Conservation (phyloP, 2,113 vertebrate species). For the Seriola dumerili region DNA sequence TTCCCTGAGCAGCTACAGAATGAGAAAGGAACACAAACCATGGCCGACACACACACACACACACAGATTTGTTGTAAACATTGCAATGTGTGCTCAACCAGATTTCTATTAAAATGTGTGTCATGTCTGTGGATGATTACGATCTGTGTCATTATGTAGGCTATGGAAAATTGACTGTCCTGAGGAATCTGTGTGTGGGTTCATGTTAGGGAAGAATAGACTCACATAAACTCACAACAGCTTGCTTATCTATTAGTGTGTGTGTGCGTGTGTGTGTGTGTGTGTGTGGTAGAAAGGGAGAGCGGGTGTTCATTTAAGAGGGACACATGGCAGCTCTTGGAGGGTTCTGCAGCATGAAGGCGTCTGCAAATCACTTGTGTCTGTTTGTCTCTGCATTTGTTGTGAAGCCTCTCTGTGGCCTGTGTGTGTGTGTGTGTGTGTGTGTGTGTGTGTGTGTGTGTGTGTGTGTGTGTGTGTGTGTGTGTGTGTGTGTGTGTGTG, state of each 20-base stretch:
- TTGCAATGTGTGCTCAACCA: conserved; percentile 14
- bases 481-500: background rate
- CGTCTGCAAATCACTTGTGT: too few relatives aligned
- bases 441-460: too few relatives aligned
- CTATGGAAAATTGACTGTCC: conserved; percentile 33
- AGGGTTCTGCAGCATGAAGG: background rate
- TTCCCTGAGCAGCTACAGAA: conserved; percentile 35
- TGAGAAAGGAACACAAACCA: conserved; percentile 20
- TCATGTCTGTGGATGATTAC: conserved; percentile 44
- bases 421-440: too few relatives aligned
- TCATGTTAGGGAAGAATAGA: conserved; percentile 14
- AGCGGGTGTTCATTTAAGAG: background rate
- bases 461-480: too few relatives aligned
- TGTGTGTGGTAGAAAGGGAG: background rate
- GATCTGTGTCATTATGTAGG: conserved; percentile 26
- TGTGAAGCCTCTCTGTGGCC: too few relatives aligned
- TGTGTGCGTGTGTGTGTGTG: too few relatives aligned
- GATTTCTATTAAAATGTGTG: conserved; percentile 55
- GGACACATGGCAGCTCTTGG: background rate
- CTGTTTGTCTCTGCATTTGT: too few relatives aligned
- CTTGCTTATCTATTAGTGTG: background rate
- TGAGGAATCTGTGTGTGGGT: conserved; percentile 21
- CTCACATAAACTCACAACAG: background rate
- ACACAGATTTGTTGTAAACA: conserved; percentile 17
- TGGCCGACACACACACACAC: conserved; percentile 22